Evolutionary conservation across 2,113 vertebrate species (phyloP), one percentile per base, ranked within the genome.

Genomic region (Fulica atra): DNA sequence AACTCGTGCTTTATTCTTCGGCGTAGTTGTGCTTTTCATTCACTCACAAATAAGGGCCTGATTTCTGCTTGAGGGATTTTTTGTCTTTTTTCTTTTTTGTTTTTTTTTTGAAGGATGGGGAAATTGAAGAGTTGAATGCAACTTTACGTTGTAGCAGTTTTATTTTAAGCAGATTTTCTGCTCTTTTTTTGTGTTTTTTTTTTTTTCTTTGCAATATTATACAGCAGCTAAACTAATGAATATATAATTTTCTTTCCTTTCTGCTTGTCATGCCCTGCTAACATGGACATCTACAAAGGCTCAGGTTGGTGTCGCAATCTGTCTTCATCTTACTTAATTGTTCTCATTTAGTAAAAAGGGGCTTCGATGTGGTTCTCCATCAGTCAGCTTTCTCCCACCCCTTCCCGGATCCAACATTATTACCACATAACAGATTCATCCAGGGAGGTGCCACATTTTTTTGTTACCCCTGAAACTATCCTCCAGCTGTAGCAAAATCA

Each of bases 241-340:
- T 98, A 97, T 99, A 97, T 98, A 98, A 98, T 98, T 99, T 98
- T 99, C 99, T 98, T 97, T 98, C 98, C 97, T 97, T 99, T 98
- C 97, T 98, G 98, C 98, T 98, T 98, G 97, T 99, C 99, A 98
- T 98, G 98, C 98, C 98, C 98, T 99, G 99, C 99, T 99, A 99
- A 99, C 98, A 98, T 95, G 99, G 99, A 99, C 98, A 98, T 99
- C 99, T 98, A 97, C 99, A 98, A 99, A 99, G 99, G 99, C 99
- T 99, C 99, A 99, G 99, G 99, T 99, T 98, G 99, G 99, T 99
- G 98, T 95, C 97, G 96, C 98, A 97, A 98, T 99, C 98, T 98
- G 97, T 98, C 98, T 98, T 98, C 97, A 96, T 98, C 97, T 97
- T 96, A 93, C 96, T 95, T 97, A 96, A 95, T 87, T 97, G 95